These are phyloP conservation scores for Calephelis virginiensis DNA, from an alignment of 1,140 invertebrate species.

Conservation along the genomic window DNA sequence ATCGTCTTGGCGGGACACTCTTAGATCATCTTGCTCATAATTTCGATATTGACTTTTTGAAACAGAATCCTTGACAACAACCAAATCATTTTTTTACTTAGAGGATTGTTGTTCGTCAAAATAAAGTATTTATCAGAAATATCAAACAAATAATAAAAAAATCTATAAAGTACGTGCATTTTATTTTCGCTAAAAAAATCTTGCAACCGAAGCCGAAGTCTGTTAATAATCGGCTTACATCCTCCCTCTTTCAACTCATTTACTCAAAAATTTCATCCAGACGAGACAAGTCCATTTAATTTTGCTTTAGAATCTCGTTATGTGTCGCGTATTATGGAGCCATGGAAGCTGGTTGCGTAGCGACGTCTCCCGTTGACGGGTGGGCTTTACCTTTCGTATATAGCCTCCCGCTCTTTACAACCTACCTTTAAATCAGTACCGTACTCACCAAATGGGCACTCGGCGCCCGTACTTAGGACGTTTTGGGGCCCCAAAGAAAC, in stretches of 20 bases:
- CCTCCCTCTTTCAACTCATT: slow-evolving; percentile 41
- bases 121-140: too few species aligned
- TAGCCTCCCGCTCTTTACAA: slow-evolving; percentile 13
- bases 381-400: slow-evolving; percentile 1
- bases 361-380: slow-evolving; percentile 1
- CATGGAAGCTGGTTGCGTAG: slow-evolving; percentile 22
- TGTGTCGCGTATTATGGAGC: slow-evolving; percentile 18
- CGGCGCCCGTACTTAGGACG: too few species aligned
- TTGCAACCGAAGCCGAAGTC: slow-evolving; percentile 42
- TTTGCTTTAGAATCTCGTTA: slow-evolving; percentile 40
- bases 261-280: slow-evolving; percentile 39
- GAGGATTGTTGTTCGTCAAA: too few species aligned
- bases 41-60: too few species aligned
- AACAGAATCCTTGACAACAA: too few species aligned
- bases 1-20: too few species aligned
- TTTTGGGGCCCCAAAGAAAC: too few species aligned
- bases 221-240: slow-evolving; percentile 59
- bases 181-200: background rate
- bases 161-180: too few species aligned
- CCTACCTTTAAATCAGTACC: background rate
- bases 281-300: slow-evolving; percentile 43
- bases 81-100: too few species aligned
- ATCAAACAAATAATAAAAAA: too few species aligned
- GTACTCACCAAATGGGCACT: too few species aligned
- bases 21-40: too few species aligned